phyloP scores from a whole-genome alignment of 2,113 vertebrate genomes.

The Nothocercus julius region DNA sequence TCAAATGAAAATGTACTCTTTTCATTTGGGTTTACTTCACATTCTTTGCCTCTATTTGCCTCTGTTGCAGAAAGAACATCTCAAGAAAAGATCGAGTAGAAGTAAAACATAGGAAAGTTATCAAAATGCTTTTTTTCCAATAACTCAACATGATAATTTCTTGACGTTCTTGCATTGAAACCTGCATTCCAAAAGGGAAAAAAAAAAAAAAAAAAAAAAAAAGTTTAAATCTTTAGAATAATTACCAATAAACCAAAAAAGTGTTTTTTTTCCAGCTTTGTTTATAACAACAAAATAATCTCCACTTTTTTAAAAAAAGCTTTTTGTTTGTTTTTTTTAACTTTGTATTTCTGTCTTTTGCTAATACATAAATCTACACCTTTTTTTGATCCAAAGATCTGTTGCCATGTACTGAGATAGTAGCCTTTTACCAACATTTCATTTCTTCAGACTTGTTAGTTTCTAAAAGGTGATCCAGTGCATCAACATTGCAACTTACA shows the following conservation, averaged over 20 bases:
- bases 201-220: background rate
- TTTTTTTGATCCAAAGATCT: background rate
- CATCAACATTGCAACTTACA: constrained; percentile 9
- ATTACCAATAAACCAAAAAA: background rate
- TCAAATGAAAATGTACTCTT: background rate
- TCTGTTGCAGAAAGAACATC: background rate
- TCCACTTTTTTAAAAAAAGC: background rate
- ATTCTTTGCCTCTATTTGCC: background rate
- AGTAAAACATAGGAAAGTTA: background rate
- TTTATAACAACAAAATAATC: background rate
- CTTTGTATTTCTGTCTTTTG: constrained; percentile 5
- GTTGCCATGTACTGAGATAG: constrained; percentile 5
- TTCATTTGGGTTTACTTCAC: background rate
- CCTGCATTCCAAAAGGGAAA: background rate
- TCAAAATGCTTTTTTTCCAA: background rate
- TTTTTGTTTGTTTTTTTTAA: constrained; percentile 25
- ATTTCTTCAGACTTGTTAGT: constrained; percentile 45
- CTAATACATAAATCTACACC: background rate
- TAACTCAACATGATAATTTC: background rate
- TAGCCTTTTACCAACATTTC: constrained; percentile 35
- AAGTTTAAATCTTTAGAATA: background rate
- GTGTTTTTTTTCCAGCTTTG: background rate
- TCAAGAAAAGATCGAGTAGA: background rate
- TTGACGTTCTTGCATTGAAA: background rate
- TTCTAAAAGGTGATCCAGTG: constrained; percentile 6